Evolutionary conservation across 2,113 vertebrate species (phyloP), one percentile per base, ranked within the genome.

Genomic region (Ochotona curzoniae): DNA sequence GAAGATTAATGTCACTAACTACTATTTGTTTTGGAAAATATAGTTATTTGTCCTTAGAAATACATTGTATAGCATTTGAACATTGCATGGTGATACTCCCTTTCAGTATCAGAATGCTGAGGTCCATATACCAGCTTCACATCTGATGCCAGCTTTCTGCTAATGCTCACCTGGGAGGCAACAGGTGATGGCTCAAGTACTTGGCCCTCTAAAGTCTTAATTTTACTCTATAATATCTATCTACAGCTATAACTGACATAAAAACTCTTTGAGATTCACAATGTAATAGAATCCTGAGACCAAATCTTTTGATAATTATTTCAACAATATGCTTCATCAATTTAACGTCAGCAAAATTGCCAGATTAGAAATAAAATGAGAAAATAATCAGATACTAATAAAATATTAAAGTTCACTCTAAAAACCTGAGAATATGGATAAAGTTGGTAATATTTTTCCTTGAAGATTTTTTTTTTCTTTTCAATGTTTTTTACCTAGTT

Each of bases 221-320:
- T 91, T 86, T 75, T 81, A 74, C 85, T 86, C 61, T 90, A 32
- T 74, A 63, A 23, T 75, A 81, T 63, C 76, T 38, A 66, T 49
- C 35, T 61, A 26, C 49, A 69, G 70, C 21, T 80, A 35, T 47
- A 90, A 90, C 14, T 71, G n/a, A 71, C 32, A 61, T 15, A 60
- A 66, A 90, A 90, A 75, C 28, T 57, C 4, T 64, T 54, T 85
- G 35, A 9, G 15, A 26, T 47, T 18, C 25, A 85, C 57, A 64
- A 13, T 71, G 20, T 89, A 73, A 66, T 85, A 30, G 32, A 21
- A 4, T 73, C 44, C 51, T 79, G 49, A 74, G 44, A 79, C 28
- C 38, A 80, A 90, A 84, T 49, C 35, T 86, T 86, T 80, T 67
- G 30, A 94, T 85, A 13, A 44, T 81, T 61, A 57, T 86, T 90